Conservation (phyloP, 2,888 invertebrate species). For the Aleiodes testaceus region DNA sequence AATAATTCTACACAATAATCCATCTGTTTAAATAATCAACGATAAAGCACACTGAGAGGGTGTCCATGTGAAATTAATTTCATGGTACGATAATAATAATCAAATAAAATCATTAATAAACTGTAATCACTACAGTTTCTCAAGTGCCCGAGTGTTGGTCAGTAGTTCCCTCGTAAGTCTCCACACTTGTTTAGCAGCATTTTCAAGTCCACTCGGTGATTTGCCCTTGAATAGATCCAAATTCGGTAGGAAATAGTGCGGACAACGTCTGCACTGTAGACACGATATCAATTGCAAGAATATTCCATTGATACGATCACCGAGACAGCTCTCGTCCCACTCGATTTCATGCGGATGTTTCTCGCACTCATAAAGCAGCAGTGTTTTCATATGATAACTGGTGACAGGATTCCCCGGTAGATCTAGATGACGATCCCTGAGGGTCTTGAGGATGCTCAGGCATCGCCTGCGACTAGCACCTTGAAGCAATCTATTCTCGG, state of each 20-base stretch:
- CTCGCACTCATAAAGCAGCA: slow-evolving; percentile 95
- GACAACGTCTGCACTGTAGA: slow-evolving; percentile 93
- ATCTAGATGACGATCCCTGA: slow-evolving; percentile 92
- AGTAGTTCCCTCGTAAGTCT: slow-evolving; percentile 91
- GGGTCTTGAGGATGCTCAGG: slow-evolving; percentile 90
- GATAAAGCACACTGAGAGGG: slow-evolving; percentile 13
- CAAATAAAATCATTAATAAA: background rate
- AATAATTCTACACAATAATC: slow-evolving; percentile 22
- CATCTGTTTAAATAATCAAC: slow-evolving; percentile 21
- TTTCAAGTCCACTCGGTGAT: slow-evolving; percentile 90
- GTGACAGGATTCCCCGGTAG: slow-evolving; percentile 90
- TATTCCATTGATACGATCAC: slow-evolving; percentile 93
- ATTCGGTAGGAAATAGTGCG: slow-evolving; percentile 95
- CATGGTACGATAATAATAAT: background rate
- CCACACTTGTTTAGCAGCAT: slow-evolving; percentile 96
- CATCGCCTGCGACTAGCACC: slow-evolving; percentile 90
- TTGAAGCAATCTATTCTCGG: slow-evolving; percentile 90
- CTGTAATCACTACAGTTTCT: slow-evolving; percentile 82
- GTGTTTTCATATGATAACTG: slow-evolving; percentile 91
- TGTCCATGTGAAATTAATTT: background rate
- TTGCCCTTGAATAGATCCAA: slow-evolving; percentile 95
- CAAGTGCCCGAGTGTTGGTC: slow-evolving; percentile 92
- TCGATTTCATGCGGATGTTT: slow-evolving; percentile 95
- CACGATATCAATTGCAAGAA: slow-evolving; percentile 97
- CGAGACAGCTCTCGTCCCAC: slow-evolving; percentile 94